Conservation (phyloP, 2,113 vertebrate genomes). For the Erinaceus europaeus region DNA sequence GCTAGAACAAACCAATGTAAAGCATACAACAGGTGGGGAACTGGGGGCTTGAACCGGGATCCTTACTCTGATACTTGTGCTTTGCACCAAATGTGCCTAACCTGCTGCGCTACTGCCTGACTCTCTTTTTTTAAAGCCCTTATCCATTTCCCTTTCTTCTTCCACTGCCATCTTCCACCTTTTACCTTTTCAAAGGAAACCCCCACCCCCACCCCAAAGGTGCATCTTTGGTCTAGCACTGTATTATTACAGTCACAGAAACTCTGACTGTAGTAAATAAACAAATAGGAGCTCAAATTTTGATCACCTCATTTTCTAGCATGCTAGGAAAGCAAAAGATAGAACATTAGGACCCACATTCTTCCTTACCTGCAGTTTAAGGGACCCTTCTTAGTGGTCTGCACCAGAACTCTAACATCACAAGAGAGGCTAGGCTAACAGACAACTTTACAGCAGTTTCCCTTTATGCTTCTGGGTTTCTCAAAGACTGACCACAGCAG, state of each 20-base stretch:
- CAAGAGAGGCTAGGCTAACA: too few species aligned
- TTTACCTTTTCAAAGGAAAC: neutral
- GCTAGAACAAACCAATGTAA: too few species aligned
- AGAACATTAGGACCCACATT: rapidly evolving
- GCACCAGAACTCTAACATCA: neutral
- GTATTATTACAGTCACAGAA: neutral
- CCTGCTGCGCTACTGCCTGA: too few species aligned
- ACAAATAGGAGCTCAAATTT: neutral
- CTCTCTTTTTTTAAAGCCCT: neutral
- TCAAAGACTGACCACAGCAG: too few species aligned
- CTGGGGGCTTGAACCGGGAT: too few species aligned
- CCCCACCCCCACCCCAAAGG: too few species aligned
- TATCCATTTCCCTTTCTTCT: neutral
- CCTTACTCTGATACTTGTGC: too few species aligned
- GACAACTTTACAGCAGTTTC: too few species aligned
- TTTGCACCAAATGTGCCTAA: too few species aligned
- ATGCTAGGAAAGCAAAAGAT: too few species aligned
- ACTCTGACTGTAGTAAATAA: neutral
- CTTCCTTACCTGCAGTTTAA: neutral
- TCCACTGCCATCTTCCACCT: neutral
- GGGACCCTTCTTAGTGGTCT: neutral
- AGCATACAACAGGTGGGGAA: too few species aligned
- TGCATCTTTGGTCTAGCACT: neutral
- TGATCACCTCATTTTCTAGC: neutral
- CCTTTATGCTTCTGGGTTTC: too few species aligned